phyloP scores from a whole-genome alignment of 2,113 vertebrate species.

The Silurus meridionalis region DNA sequence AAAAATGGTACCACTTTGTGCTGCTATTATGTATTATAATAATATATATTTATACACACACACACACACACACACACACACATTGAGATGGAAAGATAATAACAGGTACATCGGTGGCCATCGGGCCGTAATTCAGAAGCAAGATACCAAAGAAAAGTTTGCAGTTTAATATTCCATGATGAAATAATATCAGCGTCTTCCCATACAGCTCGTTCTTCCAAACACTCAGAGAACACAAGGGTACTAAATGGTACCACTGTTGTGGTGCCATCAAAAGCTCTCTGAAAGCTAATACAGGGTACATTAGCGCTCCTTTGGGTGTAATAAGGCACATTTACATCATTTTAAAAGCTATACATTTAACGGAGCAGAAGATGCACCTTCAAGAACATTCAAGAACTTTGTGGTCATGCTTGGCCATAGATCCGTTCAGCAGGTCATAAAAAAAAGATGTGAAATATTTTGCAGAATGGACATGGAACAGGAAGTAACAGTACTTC shows the following conservation, averaged over 20 bases:
- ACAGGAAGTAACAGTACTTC: not conserved
- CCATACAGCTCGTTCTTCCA: not conserved
- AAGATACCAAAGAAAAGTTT: not conserved
- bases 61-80: no score
- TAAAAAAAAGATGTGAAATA: not conserved
- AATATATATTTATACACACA: no score
- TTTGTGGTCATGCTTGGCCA: not conserved
- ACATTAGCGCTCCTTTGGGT: not conserved
- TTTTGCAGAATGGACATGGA: not conserved
- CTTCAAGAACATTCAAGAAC: not conserved
- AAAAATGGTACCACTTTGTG: no score
- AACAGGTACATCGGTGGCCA: not conserved
- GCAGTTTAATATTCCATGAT: not conserved
- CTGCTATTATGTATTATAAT: no score
- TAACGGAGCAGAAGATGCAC: not conserved
- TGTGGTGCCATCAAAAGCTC: not conserved
- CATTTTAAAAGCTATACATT: not conserved
- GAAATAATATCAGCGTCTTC: not conserved
- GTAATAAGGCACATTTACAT: not conserved
- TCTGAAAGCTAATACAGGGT: not conserved
- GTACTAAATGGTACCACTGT: not conserved
- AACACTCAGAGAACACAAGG: not conserved
- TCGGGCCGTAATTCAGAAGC: not conserved
- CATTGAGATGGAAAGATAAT: not conserved
- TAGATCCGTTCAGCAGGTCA: not conserved